These are phyloP conservation scores for Sminthopsis crassicaudata DNA, from an alignment of 2,113 vertebrate genomes.

Conservation along the genomic window DNA sequence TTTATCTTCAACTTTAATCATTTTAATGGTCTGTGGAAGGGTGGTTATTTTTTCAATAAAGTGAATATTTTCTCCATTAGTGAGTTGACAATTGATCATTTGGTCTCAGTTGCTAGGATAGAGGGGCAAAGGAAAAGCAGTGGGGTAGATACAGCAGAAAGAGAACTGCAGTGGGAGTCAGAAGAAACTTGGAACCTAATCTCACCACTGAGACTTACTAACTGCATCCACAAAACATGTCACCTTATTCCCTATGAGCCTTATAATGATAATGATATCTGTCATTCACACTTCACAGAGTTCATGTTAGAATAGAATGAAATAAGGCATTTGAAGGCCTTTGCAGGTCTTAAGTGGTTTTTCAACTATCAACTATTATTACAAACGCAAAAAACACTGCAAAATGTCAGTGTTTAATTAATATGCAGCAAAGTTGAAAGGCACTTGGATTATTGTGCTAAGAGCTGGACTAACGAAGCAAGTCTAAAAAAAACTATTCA, in stretches of 20 bases:
- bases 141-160: not conserved
- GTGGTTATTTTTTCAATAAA: not conserved
- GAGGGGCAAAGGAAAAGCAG: not conserved
- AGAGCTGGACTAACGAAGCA: not conserved
- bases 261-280: not conserved
- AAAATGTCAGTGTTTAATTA: not conserved
- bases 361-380: not conserved
- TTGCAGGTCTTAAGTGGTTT: not conserved
- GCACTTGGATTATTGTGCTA: not conserved
- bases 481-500: not conserved
- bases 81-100: constrained; percentile 48
- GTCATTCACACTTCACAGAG: not conserved
- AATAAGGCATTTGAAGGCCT: not conserved
- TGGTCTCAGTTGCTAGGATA: constrained; percentile 30
- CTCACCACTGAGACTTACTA: not conserved
- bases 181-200: not conserved
- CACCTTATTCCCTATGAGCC: not conserved
- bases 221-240: not conserved
- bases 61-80: constrained; percentile 51
- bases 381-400: not conserved
- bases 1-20: not conserved
- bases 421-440: not conserved
- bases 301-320: not conserved
- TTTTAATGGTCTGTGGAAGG: not conserved
- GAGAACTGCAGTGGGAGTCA: not conserved